Base-by-base conservation (phyloP, 2,888 invertebrate species). In the Spialia ferax region DNA sequence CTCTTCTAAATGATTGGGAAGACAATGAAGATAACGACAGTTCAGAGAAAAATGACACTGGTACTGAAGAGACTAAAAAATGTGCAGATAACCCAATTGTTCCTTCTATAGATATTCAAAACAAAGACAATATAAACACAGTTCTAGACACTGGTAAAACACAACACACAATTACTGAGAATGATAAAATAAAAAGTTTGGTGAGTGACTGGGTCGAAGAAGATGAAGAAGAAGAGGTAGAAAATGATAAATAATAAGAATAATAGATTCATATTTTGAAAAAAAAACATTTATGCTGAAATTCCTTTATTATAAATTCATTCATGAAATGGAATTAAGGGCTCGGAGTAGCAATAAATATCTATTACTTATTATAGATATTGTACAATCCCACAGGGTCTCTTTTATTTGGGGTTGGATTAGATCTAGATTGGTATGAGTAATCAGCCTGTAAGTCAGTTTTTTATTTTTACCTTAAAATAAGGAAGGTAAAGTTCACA, bases 1-100 rank as follows among this genome's bases (percentile, higher is more conserved):
- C 91, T 6, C 80, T 94, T 10, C 75, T 94, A 15, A 89, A 90
- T 81, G 94, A 94, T 75, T 94, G 94, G 94, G 94, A 94, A 45
- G 38, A 42, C n/a, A 42, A 42, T 42, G 38, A 42, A 71, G 94
- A 94, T 68, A 93, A 92, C 80, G 93, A 93, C 75, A 89, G 88
- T 20, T 92, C 92, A 74, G 88, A 89, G 74, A 86, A 81, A 72
- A 23, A 73, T 62, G 70, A 68, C 69, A 64, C 70, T 63, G 68
- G 70, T 67, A 50, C 42, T 52, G 71, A 66, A 55, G 74, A 75
- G 69, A 77, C 73, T 38, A 60, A 68, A 29, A 60, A 52, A 20
- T 59, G 62, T 22, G 57, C 20, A 26, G 60, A 54, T 55, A 23
- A 56, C 59, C 29, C 68, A 61, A 57, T 7, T 70, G 69, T 61